Conservation (phyloP, 2,797 vertebrate genomes). For the Crenuchus spilurus region DNA sequence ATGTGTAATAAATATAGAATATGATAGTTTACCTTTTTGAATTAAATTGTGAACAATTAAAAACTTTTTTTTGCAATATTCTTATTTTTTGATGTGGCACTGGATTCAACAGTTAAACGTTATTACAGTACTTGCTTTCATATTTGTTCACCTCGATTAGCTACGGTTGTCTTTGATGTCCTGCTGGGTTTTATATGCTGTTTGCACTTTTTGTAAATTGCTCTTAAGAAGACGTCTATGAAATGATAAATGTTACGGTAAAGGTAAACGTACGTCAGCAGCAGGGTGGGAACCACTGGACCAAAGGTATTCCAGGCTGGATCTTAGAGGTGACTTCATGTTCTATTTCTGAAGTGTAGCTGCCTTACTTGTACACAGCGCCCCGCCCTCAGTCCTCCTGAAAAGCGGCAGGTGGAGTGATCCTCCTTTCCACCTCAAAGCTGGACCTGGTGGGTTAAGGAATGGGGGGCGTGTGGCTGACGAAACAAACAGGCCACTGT, state of each 20-base stretch:
- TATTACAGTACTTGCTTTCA: no score
- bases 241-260: not conserved
- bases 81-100: no score
- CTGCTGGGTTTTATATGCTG: not conserved
- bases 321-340: conserved; percentile 9
- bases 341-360: not conserved
- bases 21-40: no score
- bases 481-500: conserved; percentile 74
- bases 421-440: conserved; percentile 46
- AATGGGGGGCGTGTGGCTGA: conserved; percentile 49
- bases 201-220: not conserved
- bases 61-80: no score
- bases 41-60: no score
- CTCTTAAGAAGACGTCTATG: not conserved
- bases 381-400: not conserved
- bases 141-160: no score
- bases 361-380: not conserved
- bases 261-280: not conserved
- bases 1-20: no score
- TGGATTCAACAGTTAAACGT: no score
- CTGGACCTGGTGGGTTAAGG: conserved; percentile 53
- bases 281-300: not conserved
- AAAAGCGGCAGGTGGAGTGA: conserved; percentile 22
- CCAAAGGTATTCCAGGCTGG: not conserved
- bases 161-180: no score